These are phyloP conservation scores for Seira sanloemensis DNA, from an alignment of 2,888 invertebrate species.

Conservation along the genomic window DNA sequence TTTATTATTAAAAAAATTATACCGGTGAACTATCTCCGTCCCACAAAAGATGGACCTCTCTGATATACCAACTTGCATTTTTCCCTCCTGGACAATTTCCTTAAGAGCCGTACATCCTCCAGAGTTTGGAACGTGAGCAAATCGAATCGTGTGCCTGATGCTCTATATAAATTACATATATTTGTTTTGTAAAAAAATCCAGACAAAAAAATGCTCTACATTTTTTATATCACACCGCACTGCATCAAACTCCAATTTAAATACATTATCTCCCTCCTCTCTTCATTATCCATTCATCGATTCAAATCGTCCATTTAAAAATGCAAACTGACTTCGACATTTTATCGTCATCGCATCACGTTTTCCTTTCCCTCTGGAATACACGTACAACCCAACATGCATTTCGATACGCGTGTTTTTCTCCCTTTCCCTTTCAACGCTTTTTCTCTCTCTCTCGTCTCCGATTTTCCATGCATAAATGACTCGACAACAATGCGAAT, in stretches of 20 bases:
- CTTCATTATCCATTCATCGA: not conserved
- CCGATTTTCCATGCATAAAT: constrained; percentile 46
- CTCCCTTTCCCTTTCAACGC: not conserved
- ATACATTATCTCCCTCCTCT: not conserved
- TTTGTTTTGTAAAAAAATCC: not conserved
- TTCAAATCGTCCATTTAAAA: constrained; percentile 3
- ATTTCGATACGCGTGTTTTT: not conserved
- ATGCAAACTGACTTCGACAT: not conserved
- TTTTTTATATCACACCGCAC: too few species aligned
- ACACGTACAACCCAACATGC: not conserved
- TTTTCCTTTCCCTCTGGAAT: not conserved
- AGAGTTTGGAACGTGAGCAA: constrained; percentile 40
- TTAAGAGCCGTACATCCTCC: not conserved
- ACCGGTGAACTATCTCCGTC: too few species aligned
- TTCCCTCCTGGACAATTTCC: not conserved
- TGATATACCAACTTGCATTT: too few species aligned
- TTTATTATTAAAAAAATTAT: too few species aligned
- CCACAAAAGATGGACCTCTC: too few species aligned
- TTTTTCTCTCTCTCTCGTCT: not conserved
- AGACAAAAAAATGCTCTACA: not conserved
- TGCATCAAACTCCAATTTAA: too few species aligned
- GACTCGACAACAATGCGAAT: constrained; percentile 49
- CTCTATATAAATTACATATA: not conserved
- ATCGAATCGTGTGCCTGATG: constrained; percentile 31
- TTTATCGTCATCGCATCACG: not conserved